Evolutionary conservation across 2,888 invertebrate genomes (phyloP).

Genomic region (Sinelater perroti): DNA sequence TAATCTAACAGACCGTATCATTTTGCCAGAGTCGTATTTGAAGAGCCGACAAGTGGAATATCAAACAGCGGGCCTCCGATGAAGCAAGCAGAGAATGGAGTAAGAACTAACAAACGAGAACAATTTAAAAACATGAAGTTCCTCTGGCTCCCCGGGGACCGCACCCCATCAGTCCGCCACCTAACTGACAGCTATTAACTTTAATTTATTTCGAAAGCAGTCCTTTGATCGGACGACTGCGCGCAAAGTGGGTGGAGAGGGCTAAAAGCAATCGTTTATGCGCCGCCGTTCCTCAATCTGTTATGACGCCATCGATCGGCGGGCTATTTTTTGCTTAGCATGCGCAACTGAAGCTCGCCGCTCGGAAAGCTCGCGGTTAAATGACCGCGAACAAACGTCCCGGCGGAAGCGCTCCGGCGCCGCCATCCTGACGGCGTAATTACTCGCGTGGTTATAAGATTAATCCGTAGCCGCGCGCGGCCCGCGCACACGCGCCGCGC

Average conservation of each 20-base stretch:
- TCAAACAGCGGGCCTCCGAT: slow-evolving; percentile 1
- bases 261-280: neutral
- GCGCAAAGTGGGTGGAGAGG: neutral
- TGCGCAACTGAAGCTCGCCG: neutral
- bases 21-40: slow-evolving; percentile 6
- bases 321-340: neutral
- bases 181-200: slow-evolving; percentile 16
- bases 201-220: slow-evolving; percentile 12
- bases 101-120: slow-evolving; percentile 25
- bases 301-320: neutral
- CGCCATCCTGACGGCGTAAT: neutral
- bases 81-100: slow-evolving; percentile 17
- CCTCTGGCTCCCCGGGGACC: slow-evolving; percentile 5
- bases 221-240: slow-evolving; percentile 6
- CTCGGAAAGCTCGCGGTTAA: neutral
- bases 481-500: too few relatives aligned
- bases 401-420: neutral
- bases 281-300: neutral
- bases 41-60: slow-evolving; percentile 5
- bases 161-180: slow-evolving; percentile 2
- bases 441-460: neutral
- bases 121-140: slow-evolving; percentile 24
- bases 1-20: slow-evolving; percentile 2
- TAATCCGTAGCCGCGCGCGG: too few relatives aligned
- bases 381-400: slow-evolving; percentile 1